These are phyloP conservation scores for Phoxinus dragarum DNA, from an alignment of 2,797 vertebrate species.

Conservation along the genomic window DNA sequence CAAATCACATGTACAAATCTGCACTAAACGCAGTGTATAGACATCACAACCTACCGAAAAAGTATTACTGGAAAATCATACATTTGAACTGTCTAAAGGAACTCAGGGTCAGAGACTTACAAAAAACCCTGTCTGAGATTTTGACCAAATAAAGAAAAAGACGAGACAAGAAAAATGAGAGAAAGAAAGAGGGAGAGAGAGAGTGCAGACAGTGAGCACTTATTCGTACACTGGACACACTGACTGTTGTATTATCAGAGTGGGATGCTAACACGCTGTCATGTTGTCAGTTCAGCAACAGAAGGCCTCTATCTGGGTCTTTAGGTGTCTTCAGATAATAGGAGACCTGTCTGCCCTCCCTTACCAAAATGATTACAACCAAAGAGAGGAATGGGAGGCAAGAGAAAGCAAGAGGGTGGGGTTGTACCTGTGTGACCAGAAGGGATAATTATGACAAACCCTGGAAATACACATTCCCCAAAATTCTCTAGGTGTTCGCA, in stretches of 20 bases:
- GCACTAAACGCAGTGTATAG: neutral
- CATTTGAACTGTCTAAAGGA: slow-evolving; percentile 15
- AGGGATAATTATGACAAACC: slow-evolving; percentile 56
- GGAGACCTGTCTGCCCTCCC: slow-evolving; percentile 52
- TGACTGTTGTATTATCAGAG: slow-evolving; percentile 47
- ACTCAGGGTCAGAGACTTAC: slow-evolving; percentile 9
- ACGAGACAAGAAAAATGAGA: slow-evolving; percentile 5
- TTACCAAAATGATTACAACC: slow-evolving; percentile 49
- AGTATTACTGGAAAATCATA: slow-evolving; percentile 9
- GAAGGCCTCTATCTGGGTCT: slow-evolving; percentile 49
- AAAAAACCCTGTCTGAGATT: slow-evolving; percentile 8
- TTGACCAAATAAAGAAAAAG: slow-evolving; percentile 31
- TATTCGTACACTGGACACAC: slow-evolving; percentile 26
- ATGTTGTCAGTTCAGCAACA: slow-evolving; percentile 53
- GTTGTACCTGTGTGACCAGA: slow-evolving; percentile 46
- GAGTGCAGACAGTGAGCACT: slow-evolving; percentile 19
- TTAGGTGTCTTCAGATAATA: slow-evolving; percentile 56
- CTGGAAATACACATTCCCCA: slow-evolving; percentile 47
- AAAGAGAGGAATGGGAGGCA: slow-evolving; percentile 30
- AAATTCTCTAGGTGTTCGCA: slow-evolving; percentile 46
- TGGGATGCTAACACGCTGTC: slow-evolving; percentile 54
- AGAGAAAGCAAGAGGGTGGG: slow-evolving; percentile 25
- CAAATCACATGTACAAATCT: neutral
- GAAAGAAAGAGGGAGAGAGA: neutral
- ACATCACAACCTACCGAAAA: neutral